phyloP scores from a whole-genome alignment of 2,888 invertebrate species.

The Drosophila infuscata region DNA sequence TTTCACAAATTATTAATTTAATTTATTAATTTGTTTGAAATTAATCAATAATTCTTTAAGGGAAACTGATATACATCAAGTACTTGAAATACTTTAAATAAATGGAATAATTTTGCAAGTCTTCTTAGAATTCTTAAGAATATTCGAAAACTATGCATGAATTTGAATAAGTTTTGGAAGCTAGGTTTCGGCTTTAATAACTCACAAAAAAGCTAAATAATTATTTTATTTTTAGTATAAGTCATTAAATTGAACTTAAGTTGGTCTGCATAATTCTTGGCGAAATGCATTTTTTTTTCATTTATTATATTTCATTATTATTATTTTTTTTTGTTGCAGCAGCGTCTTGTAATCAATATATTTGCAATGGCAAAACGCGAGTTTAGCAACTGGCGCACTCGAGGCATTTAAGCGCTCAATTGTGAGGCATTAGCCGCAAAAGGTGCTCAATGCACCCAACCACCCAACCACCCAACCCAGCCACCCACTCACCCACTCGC shows the following conservation, averaged over 20 bases:
- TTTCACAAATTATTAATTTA: too few relatives aligned
- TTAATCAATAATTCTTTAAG: neutral
- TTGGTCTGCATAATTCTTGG: neutral
- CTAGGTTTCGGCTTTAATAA: neutral
- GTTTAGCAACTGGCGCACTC: slow-evolving; percentile 58
- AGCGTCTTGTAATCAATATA: slow-evolving; percentile 53
- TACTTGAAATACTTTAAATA: neutral
- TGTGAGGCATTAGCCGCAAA: slow-evolving; percentile 57
- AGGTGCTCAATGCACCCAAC: neutral
- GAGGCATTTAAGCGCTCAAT: slow-evolving; percentile 71
- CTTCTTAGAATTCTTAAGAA: neutral
- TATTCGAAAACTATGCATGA: too few relatives aligned
- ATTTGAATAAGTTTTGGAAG: neutral
- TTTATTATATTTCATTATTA: neutral
- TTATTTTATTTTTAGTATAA: neutral
- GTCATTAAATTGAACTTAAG: neutral
- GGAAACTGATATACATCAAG: neutral
- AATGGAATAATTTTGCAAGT: neutral
- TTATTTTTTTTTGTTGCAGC: neutral
- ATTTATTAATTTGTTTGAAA: neutral
- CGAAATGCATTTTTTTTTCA: slow-evolving; percentile 12
- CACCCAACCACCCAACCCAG: slow-evolving; percentile 2
- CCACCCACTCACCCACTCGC: slow-evolving; percentile 15
- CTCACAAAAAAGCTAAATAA: neutral
- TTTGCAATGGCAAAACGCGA: slow-evolving; percentile 30